Evolutionary conservation across 92 coral and sea anemone genomes (phyloP).

Genomic region (Heliopora coerulea): DNA sequence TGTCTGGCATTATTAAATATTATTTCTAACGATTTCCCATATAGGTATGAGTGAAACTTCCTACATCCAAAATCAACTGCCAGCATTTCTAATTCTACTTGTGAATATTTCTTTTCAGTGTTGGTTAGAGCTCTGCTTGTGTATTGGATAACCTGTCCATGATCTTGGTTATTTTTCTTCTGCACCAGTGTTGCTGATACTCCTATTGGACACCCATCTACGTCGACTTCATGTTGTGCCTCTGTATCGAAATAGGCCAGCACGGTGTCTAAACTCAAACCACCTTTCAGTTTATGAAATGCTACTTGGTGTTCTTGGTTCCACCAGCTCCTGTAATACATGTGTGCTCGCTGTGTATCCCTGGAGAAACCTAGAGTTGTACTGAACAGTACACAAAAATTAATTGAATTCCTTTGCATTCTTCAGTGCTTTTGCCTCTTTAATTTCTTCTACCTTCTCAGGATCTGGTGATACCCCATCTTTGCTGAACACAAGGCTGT

Average conservation of each 20-base stretch:
- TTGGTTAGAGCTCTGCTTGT: constrained; percentile 41
- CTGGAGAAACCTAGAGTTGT: too few relatives aligned
- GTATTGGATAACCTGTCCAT: constrained; percentile 37
- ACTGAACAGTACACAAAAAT: too few relatives aligned
- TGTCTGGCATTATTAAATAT: constrained; percentile 45
- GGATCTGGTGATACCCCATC: too few relatives aligned
- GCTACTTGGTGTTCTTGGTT: constrained; percentile 7
- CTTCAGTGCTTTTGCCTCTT: too few relatives aligned
- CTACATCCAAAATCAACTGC: constrained; percentile 50
- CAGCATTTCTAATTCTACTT: constrained; percentile 42
- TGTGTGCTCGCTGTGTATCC: too few relatives aligned
- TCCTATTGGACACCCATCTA: constrained; percentile 20
- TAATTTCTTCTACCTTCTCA: too few relatives aligned
- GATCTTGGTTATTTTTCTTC: constrained; percentile 30
- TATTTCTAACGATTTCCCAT: constrained; percentile 44
- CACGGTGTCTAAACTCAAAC: neutral
- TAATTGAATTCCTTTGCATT: too few relatives aligned
- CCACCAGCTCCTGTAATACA: too few relatives aligned
- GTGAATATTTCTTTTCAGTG: constrained; percentile 27
- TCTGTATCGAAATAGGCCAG: constrained; percentile 43
- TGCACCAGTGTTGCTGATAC: constrained; percentile 44
- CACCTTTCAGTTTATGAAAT: neutral
- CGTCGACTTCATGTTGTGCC: constrained; percentile 27
- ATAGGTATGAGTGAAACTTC: constrained; percentile 41
- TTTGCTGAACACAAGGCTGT: too few relatives aligned